These are phyloP conservation scores for Setipinna tenuifilis DNA, from an alignment of 2,797 vertebrate genomes.

Conservation along the genomic window DNA sequence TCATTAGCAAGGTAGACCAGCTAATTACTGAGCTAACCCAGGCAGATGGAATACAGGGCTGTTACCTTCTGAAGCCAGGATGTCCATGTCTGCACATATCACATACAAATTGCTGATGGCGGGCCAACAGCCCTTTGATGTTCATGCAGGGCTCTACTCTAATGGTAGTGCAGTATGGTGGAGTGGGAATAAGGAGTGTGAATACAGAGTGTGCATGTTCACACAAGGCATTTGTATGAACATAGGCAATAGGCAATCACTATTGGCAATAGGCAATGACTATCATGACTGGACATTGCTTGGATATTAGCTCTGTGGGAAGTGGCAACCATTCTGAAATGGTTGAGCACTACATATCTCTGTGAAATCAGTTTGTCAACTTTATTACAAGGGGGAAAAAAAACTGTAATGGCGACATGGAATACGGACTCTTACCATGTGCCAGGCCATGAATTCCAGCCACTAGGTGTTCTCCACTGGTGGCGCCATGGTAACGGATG, in stretches of 20 bases:
- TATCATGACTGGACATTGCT: too few species aligned
- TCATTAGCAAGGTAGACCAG: too few species aligned
- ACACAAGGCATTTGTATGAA: neutral
- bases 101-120: neutral
- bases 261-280: too few species aligned
- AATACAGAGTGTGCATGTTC: neutral
- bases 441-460: slow-evolving; percentile 96
- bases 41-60: too few species aligned
- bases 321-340: neutral
- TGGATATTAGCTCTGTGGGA: neutral
- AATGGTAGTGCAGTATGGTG: neutral
- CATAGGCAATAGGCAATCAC: too few species aligned
- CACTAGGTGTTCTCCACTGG: slow-evolving; percentile 94
- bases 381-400: neutral
- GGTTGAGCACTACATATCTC: neutral
- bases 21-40: too few species aligned
- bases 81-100: neutral
- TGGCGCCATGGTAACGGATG: slow-evolving; percentile 93
- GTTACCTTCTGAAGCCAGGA: too few species aligned
- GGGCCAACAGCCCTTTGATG: neutral
- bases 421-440: slow-evolving; percentile 79
- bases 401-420: neutral
- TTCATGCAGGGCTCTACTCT: neutral
- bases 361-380: neutral
- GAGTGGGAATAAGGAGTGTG: too few species aligned